phyloP scores from a whole-genome alignment of 2,113 vertebrate genomes.

The Podarcis raffonei region DNA sequence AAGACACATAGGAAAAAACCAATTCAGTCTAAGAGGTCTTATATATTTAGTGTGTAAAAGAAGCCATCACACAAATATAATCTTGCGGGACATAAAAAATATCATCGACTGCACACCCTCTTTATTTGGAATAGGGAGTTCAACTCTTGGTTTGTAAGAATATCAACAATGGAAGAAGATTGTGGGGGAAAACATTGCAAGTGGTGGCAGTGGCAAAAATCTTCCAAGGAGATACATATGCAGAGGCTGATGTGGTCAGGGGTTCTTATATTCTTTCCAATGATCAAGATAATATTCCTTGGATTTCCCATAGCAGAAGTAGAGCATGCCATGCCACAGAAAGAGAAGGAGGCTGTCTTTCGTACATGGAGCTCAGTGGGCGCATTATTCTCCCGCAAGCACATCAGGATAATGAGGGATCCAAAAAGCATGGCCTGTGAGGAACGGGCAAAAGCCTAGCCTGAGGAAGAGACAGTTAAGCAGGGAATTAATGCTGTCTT shows the following conservation, averaged over 20 bases:
- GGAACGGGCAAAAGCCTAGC: background rate
- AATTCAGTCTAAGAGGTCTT: constrained; percentile 73
- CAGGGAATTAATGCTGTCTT: background rate
- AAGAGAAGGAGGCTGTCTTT: background rate
- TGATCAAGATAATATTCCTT: background rate
- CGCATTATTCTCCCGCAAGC: too few species aligned
- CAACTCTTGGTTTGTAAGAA: constrained; percentile 36
- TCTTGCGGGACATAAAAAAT: constrained; percentile 34
- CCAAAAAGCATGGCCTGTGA: background rate
- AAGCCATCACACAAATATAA: constrained; percentile 74
- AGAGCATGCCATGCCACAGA: background rate
- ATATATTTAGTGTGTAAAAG: constrained; percentile 77
- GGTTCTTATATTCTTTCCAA: background rate
- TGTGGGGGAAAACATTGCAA: background rate
- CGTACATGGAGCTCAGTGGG: too few species aligned
- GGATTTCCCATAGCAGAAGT: background rate
- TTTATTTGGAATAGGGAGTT: constrained; percentile 9
- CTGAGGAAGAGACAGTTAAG: background rate
- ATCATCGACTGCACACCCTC: background rate
- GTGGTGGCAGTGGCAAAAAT: too few species aligned
- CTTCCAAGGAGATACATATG: background rate
- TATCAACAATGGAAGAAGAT: background rate
- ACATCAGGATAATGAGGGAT: too few species aligned
- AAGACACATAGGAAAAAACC: constrained; percentile 73
- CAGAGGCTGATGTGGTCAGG: background rate